Conservation (phyloP, 2,888 invertebrate species). For the Drosophila nigricruria region DNA sequence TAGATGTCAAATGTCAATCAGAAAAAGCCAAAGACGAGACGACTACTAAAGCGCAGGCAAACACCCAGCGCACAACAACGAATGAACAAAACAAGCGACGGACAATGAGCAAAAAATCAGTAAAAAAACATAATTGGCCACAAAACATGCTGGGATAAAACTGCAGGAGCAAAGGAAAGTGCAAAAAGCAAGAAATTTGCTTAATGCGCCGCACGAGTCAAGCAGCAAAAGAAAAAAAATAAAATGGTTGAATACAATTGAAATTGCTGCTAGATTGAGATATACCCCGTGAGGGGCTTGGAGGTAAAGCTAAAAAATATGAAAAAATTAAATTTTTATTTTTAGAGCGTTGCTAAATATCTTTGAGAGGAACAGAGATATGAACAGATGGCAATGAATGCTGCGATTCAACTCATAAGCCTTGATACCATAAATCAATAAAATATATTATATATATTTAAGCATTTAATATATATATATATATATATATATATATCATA, state of each 20-base stretch:
- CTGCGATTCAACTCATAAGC: no score
- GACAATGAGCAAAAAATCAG: constrained; percentile 22
- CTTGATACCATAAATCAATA: no score
- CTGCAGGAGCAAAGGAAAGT: constrained; percentile 28
- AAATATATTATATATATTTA: no score
- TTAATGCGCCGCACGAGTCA: constrained; percentile 45
- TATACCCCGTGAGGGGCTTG: constrained; percentile 13
- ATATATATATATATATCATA: no score
- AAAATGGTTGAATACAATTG: background rate
- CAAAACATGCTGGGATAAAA: constrained; percentile 60
- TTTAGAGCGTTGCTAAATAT: no score
- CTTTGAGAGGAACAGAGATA: no score
- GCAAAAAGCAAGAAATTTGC: constrained; percentile 58
- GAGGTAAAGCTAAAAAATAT: no score
- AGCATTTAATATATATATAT: no score
- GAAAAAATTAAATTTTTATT: no score
- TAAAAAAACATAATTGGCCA: constrained; percentile 62
- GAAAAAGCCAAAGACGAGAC: constrained; percentile 20
- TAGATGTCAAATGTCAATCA: constrained; percentile 82
- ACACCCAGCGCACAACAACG: constrained; percentile 6
- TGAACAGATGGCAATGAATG: no score
- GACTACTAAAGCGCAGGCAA: constrained; percentile 12
- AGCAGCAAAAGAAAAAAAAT: constrained; percentile 22
- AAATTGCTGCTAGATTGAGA: background rate
- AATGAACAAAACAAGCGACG: constrained; percentile 19